A percentile compares a stretch with the other conserved stretches of the same genome.
Evolutionary conservation across 2,797 vertebrate species (phyloP).

Genomic region (Pangasius macronema): DNA sequence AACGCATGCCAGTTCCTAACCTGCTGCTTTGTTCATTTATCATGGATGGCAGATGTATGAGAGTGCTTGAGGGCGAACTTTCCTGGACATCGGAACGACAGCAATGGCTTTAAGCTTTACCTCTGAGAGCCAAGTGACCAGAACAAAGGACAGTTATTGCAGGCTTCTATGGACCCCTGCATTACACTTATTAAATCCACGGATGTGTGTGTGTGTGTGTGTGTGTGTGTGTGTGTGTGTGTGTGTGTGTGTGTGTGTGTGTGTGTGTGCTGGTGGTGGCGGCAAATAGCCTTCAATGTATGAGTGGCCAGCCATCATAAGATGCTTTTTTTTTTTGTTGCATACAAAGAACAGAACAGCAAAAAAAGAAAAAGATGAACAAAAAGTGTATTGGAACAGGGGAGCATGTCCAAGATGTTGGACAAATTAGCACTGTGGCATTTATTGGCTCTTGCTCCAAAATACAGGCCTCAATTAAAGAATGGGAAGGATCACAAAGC

Average conservation of each 20-base stretch:
- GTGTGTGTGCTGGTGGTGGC: constrained; percentile 44
- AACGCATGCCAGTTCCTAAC: constrained; percentile 14
- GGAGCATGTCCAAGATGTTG: constrained; percentile 28
- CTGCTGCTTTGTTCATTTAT: constrained; percentile 22
- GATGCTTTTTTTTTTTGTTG: constrained; percentile 58
- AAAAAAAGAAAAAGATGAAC: constrained; percentile 8
- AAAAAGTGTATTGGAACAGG: constrained; percentile 14
- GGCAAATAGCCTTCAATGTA: constrained; percentile 72
- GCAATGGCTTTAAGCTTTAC: constrained; percentile 48
- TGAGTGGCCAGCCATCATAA: constrained; percentile 56
- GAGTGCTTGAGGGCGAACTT: constrained; percentile 57
- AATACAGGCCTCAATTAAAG: constrained; percentile 49
- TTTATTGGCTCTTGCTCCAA: constrained; percentile 35
- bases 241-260: constrained; percentile 26
- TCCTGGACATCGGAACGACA: constrained; percentile 68
- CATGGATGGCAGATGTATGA: constrained; percentile 13
- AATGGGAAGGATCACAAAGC: constrained; percentile 52
- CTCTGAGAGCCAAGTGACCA: constrained; percentile 60
- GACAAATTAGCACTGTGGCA: constrained; percentile 44
- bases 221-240: constrained; percentile 8
- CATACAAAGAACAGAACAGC: constrained; percentile 26
- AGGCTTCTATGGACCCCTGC: constrained; percentile 74
- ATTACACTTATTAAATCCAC: constrained; percentile 80
- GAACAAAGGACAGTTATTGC: constrained; percentile 61
- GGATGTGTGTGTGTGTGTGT: constrained; percentile 52